Evolutionary conservation across 2,888 invertebrate genomes (phyloP).

Genomic region (Cerceris ruficornis): DNA sequence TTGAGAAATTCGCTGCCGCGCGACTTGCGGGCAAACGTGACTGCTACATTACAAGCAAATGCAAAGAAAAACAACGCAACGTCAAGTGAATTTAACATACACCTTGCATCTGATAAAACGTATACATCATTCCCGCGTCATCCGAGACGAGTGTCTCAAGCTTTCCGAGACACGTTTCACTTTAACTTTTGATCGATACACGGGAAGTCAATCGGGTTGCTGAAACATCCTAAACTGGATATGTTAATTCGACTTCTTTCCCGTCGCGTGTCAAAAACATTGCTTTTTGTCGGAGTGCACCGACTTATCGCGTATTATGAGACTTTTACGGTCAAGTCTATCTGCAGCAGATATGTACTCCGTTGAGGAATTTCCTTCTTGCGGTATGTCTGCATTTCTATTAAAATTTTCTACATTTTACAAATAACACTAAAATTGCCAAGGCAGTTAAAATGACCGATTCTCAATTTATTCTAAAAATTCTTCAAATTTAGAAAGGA

Average conservation of each 20-base stretch:
- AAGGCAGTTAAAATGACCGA: too few relatives aligned
- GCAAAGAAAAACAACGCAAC: not conserved
- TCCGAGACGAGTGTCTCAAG: not conserved
- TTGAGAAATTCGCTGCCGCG: too few relatives aligned
- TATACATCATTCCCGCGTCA: not conserved
- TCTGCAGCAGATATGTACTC: too few relatives aligned
- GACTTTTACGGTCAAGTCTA: not conserved
- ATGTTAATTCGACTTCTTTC: constrained; percentile 35
- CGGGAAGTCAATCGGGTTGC: constrained; percentile 32
- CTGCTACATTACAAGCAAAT: not conserved
- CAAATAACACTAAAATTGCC: too few relatives aligned
- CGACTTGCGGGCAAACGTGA: too few relatives aligned
- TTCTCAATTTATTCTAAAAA: too few relatives aligned
- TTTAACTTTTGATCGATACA: constrained; percentile 11
- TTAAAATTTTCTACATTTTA: too few relatives aligned
- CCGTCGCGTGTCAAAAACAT: constrained; percentile 17
- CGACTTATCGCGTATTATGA: not conserved
- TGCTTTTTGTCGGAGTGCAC: constrained; percentile 13
- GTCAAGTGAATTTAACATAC: not conserved
- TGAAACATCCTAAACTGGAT: constrained; percentile 31
- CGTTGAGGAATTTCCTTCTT: too few relatives aligned
- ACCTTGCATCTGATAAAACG: not conserved
- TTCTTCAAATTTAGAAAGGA: too few relatives aligned
- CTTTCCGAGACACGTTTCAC: not conserved
- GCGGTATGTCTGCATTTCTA: too few relatives aligned